phyloP scores from a whole-genome alignment of 2,888 invertebrate genomes.

The Pyrgus malvae region DNA sequence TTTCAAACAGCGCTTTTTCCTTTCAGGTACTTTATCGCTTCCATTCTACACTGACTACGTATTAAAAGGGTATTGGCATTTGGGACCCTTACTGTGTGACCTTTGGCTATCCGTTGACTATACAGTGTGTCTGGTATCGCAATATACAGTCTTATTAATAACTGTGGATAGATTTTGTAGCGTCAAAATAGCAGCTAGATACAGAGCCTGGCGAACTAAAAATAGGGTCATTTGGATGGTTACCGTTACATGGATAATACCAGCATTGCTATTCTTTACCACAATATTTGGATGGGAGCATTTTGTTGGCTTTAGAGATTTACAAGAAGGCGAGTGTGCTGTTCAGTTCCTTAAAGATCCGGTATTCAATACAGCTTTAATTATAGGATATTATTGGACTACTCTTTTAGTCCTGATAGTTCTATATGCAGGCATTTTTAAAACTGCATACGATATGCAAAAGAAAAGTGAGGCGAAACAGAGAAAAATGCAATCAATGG shows the following conservation, averaged over 20 bases:
- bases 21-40: conserved; percentile 96
- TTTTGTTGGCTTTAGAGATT: conserved; percentile 95
- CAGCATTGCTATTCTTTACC: conserved; percentile 97
- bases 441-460: conserved; percentile 98
- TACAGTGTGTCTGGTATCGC: conserved; percentile 98
- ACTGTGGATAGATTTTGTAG: conserved; percentile 99
- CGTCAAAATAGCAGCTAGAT: conserved; percentile 98
- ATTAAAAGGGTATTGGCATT: conserved; percentile 97
- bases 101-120: conserved; percentile 99
- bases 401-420: conserved; percentile 97
- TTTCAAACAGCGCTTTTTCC: conserved; percentile 42
- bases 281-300: conserved; percentile 99
- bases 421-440: conserved; percentile 98
- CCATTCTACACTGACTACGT: conserved; percentile 99
- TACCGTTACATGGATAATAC: conserved; percentile 97
- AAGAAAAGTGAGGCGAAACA: conserved; percentile 98
- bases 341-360: conserved; percentile 99
- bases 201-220: conserved; percentile 98
- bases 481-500: conserved; percentile 97
- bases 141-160: conserved; percentile 99
- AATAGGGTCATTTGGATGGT: conserved; percentile 97
- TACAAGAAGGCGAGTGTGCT: conserved; percentile 93
- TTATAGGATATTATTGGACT: conserved; percentile 98
- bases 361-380: conserved; percentile 97
- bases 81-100: conserved; percentile 97